A percentile compares a stretch with the other conserved stretches of the same genome.
Conservation (phyloP, 64 coral and sea anemone genomes). For the Platygyra sinensis region DNA sequence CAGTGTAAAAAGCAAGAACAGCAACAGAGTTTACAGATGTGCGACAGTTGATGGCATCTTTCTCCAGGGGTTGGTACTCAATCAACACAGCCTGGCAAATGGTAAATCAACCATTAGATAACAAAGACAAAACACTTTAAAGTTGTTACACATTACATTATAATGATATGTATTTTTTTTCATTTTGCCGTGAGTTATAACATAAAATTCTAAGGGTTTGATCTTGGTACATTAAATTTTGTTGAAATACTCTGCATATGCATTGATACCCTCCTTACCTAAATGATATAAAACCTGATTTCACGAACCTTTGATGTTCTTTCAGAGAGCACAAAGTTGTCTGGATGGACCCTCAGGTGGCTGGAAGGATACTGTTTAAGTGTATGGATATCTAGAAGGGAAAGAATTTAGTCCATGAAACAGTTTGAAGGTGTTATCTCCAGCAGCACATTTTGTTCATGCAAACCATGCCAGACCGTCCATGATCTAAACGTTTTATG, state of each 20-base stretch:
- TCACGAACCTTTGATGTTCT: conserved; percentile 84
- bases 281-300: neutral
- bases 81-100: conserved; percentile 69
- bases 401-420: neutral
- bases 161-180: too few relatives aligned
- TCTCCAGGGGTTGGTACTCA: conserved; percentile 89
- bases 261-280: neutral
- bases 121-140: too few relatives aligned
- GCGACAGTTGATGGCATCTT: conserved; percentile 86
- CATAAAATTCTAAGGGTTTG: too few relatives aligned
- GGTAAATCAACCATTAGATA: too few relatives aligned
- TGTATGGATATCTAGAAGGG: conserved; percentile 67
- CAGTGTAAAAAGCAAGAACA: conserved; percentile 83
- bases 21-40: conserved; percentile 81
- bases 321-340: conserved; percentile 87
- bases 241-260: neutral
- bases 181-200: too few relatives aligned
- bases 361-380: conserved; percentile 71
- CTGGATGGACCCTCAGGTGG: conserved; percentile 83
- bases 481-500: too few relatives aligned
- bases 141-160: too few relatives aligned
- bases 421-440: neutral
- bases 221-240: too few relatives aligned
- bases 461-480: neutral
- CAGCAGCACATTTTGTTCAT: neutral